Evolutionary conservation across 2,888 invertebrate genomes (phyloP).

Genomic region (Strigamia transsilvanica): DNA sequence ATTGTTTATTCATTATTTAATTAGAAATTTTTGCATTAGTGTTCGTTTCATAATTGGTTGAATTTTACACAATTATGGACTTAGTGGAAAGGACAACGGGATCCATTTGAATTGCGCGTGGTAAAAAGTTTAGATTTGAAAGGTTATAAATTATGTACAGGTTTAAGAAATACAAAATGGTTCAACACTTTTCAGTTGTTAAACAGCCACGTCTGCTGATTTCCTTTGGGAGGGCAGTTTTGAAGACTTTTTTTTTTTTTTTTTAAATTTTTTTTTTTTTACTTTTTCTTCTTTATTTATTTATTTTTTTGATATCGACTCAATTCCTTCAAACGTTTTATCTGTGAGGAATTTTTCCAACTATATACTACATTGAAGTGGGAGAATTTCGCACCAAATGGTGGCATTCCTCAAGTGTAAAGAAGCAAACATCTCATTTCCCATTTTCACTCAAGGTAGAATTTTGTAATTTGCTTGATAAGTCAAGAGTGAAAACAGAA

Average conservation of each 20-base stretch:
- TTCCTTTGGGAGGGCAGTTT: background rate
- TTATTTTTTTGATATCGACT: slow-evolving; percentile 1
- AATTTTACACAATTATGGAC: too few species aligned
- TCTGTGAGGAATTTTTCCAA: slow-evolving; percentile 5
- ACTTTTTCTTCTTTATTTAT: background rate
- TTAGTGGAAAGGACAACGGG: too few species aligned
- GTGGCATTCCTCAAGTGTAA: slow-evolving; percentile 20
- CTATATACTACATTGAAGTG: background rate
- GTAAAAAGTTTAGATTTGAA: background rate
- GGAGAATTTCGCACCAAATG: slow-evolving; percentile 23
- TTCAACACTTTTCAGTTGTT: background rate
- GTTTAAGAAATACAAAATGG: background rate
- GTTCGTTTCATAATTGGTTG: too few species aligned
- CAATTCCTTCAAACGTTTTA: slow-evolving; percentile 22
- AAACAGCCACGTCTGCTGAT: background rate
- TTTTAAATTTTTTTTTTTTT: background rate
- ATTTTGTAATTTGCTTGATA: slow-evolving; percentile 21
- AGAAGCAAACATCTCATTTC: slow-evolving; percentile 26
- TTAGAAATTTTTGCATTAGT: too few species aligned
- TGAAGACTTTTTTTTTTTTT: background rate
- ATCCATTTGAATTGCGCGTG: background rate
- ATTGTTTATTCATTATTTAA: too few species aligned
- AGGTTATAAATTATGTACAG: background rate
- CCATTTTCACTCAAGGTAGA: slow-evolving; percentile 9
- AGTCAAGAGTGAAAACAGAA: slow-evolving; percentile 19